phyloP scores from a whole-genome alignment of 2,797 vertebrate species.

The Xerus rutilus region DNA sequence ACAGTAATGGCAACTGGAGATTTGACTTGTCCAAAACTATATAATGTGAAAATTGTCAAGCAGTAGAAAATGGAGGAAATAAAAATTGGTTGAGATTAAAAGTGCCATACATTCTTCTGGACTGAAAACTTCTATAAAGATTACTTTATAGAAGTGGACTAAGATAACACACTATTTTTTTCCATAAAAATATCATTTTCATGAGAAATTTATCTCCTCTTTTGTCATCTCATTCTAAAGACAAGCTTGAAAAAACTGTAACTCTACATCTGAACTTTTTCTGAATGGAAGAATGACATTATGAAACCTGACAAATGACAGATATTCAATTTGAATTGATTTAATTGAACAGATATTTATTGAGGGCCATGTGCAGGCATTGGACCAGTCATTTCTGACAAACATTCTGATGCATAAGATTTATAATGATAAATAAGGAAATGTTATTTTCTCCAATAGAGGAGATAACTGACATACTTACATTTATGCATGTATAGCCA shows the following conservation, averaged over 20 bases:
- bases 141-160: background rate
- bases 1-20: constrained; percentile 54
- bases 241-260: background rate
- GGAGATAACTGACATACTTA: background rate
- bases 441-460: background rate
- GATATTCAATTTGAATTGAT: constrained; percentile 5
- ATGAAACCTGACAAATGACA: background rate
- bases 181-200: constrained; percentile 53
- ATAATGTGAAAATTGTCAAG: constrained; percentile 63
- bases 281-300: background rate
- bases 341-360: constrained; percentile 22
- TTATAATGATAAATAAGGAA: background rate
- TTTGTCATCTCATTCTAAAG: background rate
- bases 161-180: background rate
- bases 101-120: background rate
- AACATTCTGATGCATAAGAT: background rate
- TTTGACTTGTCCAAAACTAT: constrained; percentile 75
- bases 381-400: background rate
- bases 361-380: background rate
- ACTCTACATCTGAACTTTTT: background rate
- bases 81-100: constrained; percentile 43
- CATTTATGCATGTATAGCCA: background rate
- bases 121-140: background rate
- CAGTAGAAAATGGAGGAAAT: constrained; percentile 56
- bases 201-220: constrained; percentile 23